These are phyloP conservation scores for Thecocarcelia acutangulata DNA, from an alignment of 2,888 invertebrate genomes.

Conservation along the genomic window DNA sequence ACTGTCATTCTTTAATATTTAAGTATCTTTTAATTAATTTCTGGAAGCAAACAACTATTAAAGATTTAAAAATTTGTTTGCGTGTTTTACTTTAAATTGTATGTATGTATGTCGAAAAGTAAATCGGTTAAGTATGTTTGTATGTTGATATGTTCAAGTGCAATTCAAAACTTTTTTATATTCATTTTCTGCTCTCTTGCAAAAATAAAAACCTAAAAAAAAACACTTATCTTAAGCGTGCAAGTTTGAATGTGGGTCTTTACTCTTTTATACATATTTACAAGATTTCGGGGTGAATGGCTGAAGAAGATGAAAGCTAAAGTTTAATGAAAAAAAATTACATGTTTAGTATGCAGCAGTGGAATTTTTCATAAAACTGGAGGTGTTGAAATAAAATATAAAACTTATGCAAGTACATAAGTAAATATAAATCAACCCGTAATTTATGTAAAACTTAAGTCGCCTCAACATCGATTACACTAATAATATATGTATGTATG, in stretches of 20 bases:
- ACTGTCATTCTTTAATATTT: no score
- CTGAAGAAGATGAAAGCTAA: constrained; percentile 46
- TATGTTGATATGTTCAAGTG: constrained; percentile 15
- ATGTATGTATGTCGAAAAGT: not conserved
- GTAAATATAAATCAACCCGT: no score
- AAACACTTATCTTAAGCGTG: not conserved
- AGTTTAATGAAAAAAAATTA: constrained; percentile 36
- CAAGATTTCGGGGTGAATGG: constrained; percentile 48
- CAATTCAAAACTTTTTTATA: constrained; percentile 32
- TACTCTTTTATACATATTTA: not conserved
- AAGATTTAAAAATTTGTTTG: no score
- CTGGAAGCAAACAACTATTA: no score
- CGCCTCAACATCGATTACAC: no score
- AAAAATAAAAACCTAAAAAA: not conserved
- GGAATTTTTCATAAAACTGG: not conserved
- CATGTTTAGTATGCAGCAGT: constrained; percentile 25
- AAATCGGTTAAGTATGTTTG: constrained; percentile 8
- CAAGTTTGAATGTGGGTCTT: not conserved
- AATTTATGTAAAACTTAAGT: no score
- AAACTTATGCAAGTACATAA: no score
- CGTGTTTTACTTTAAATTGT: no score
- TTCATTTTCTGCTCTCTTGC: not conserved
- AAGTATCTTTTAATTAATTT: no score
- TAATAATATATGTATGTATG: no score
- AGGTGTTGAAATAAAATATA: no score